Evolutionary conservation across 2,888 invertebrate species (phyloP).

Genomic region (Apotomis turbidana): DNA sequence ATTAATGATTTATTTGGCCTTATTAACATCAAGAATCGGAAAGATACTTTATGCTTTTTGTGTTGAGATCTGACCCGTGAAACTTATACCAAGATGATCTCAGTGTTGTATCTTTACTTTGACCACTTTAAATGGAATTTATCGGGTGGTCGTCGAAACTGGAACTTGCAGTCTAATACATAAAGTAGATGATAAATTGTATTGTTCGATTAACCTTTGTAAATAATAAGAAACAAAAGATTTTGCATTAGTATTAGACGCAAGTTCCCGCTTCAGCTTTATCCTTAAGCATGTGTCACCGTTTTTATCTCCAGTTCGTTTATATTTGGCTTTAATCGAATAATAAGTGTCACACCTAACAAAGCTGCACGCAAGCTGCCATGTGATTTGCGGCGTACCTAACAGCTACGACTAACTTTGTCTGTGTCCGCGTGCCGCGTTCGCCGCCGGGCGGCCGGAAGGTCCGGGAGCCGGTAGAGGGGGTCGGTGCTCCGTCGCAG

Average conservation of each 20-base stretch:
- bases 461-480: conserved; percentile 4
- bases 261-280: conserved; percentile 69
- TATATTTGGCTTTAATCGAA: conserved; percentile 59
- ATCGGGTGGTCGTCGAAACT: conserved; percentile 58
- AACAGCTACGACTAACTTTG: conserved; percentile 78
- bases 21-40: conserved; percentile 73
- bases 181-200: conserved; percentile 40
- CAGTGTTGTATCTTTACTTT: conserved; percentile 53
- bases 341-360: conserved; percentile 67
- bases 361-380: conserved; percentile 66
- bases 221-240: conserved; percentile 50
- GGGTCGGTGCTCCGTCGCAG: conserved; percentile 40
- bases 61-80: conserved; percentile 72
- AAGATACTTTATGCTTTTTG: conserved; percentile 73
- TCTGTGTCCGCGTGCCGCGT: conserved; percentile 51
- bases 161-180: conserved; percentile 61
- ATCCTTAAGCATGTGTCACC: conserved; percentile 74
- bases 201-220: conserved; percentile 49
- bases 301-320: conserved; percentile 68
- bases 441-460: conserved; percentile 5
- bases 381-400: conserved; percentile 59
- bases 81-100: conserved; percentile 65
- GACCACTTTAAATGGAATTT: conserved; percentile 54
- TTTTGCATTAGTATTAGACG: conserved; percentile 45
- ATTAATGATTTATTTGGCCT: conserved; percentile 72